Conservation (phyloP, 2,888 invertebrate species). For the Stenodera caucasica region DNA sequence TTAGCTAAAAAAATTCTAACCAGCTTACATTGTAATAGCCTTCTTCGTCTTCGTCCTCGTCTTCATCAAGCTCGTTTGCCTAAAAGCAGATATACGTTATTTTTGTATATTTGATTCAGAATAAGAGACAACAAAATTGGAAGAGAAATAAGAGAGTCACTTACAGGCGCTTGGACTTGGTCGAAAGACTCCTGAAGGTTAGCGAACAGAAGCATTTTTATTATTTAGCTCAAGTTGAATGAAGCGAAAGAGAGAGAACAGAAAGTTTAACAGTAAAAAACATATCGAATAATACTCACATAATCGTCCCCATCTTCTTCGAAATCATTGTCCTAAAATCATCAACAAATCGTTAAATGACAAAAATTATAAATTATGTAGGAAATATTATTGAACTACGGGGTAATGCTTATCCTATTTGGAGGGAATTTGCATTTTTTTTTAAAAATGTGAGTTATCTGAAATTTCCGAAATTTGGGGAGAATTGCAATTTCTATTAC, state of each 20-base stretch:
- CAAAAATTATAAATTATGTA: too few relatives aligned
- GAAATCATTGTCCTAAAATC: conserved; percentile 15
- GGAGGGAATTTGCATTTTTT: background rate
- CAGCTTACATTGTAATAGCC: conserved; percentile 5
- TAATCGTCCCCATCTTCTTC: conserved; percentile 11
- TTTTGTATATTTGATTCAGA: too few relatives aligned
- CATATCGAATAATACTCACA: background rate
- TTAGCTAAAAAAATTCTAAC: background rate
- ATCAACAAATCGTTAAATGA: conserved; percentile 9
- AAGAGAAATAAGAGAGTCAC: background rate
- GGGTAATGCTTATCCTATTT: too few relatives aligned
- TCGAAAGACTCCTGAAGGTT: conserved; percentile 2
- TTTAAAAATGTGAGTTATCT: too few relatives aligned
- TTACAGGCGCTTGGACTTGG: background rate
- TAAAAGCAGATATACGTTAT: background rate
- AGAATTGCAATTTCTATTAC: background rate
- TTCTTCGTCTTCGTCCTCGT: conserved; percentile 13
- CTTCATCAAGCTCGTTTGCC: conserved; percentile 13
- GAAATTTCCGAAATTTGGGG: too few relatives aligned
- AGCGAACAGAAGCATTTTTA: background rate
- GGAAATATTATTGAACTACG: too few relatives aligned
- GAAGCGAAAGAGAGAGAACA: background rate
- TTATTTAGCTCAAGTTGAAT: background rate
- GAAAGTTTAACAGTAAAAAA: background rate
- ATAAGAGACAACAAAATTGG: background rate